Evolutionary conservation across 2,888 invertebrate genomes (phyloP), one percentile per base, ranked within the genome.

Genomic region (Chorisops tibialis): DNA sequence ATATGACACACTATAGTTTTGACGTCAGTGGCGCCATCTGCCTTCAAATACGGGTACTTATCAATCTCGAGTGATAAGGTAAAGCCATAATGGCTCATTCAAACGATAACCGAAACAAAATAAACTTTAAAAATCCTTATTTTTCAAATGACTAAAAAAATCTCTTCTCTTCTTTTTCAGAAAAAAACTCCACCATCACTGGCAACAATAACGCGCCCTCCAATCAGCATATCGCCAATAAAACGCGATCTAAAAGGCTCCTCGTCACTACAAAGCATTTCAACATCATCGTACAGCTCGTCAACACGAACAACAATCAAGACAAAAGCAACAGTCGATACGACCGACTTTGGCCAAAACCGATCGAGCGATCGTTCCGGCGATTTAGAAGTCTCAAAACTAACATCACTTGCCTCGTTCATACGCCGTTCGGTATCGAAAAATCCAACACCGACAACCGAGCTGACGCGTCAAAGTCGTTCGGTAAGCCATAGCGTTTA

Each of bases 361-460:
- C 70, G 64, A 59, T 64, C 47, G 1, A 58, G 51, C 12, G 64
- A 64, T 49, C 49, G 43, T 18, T 60, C 60, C 37, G 62, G 65
- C 6, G 65, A 63, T 49, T 70, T 72, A 5, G 73, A 76, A 63
- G 69, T 74, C 12, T 70, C 72, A 18, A 74, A 75, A 24, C 49
- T 78, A 11, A 69, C 73, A 5, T 73, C 76, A 39, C 16, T 60
- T 16, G 38, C 63, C 12, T 43, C 63, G 18, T 74, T 71, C n/a
- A 68, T 76, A 54, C 70, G 76, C 7, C 74, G 77, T 9, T 77
- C 77, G 0, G 64, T 75, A 0, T 77, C 77, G 1, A 73, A 77
- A 43, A 72, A 51, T 22, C 38, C 72, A 68, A 24, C 67, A 2
- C 63, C 67, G 54, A 61, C 59, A n/a, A 61, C 64, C 4, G 65